These are phyloP conservation scores for Takifugu flavidus DNA, from an alignment of 2,113 vertebrate genomes.

Conservation along the genomic window DNA sequence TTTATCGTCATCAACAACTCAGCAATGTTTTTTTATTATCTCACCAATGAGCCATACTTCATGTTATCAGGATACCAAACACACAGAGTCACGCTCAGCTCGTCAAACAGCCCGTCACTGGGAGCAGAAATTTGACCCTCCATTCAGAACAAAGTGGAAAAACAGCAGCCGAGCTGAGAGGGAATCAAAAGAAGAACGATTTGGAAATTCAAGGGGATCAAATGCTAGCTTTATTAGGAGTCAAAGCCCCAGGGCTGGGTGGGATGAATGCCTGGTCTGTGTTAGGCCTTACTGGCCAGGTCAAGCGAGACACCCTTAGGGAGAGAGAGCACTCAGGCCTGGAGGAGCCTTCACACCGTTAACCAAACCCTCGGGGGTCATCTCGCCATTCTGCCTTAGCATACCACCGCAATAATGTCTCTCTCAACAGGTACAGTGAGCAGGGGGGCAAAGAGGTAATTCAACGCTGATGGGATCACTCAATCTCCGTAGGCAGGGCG, in stretches of 20 bases:
- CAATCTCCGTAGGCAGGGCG: constrained; percentile 49
- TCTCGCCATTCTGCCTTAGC: constrained; percentile 48
- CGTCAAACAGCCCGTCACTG: constrained; percentile 55
- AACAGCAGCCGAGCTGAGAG: constrained; percentile 80
- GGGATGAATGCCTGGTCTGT: constrained; percentile 93
- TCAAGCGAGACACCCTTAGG: constrained; percentile 71
- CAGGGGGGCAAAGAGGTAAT: constrained; percentile 60
- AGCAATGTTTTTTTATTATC: background rate
- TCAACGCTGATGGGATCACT: constrained; percentile 68
- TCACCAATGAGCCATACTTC: constrained; percentile 2
- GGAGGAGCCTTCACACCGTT: constrained; percentile 72
- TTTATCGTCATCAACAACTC: background rate
- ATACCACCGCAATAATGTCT: constrained; percentile 57
- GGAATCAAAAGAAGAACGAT: constrained; percentile 87
- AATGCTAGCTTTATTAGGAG: constrained; percentile 95
- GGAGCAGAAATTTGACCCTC: constrained; percentile 85
- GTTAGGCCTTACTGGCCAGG: constrained; percentile 80
- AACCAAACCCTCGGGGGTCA: constrained; percentile 64
- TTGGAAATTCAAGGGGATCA: constrained; percentile 93
- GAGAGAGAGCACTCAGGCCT: constrained; percentile 66
- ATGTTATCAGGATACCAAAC: constrained; percentile 13
- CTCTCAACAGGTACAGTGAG: constrained; percentile 68
- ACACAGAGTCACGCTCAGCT: constrained; percentile 27
- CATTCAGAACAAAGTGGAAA: constrained; percentile 82
- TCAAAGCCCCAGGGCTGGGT: constrained; percentile 82